Percentiles rank a stretch among this genome's conserved stretches.
These are phyloP conservation scores for Saimiri boliviensis DNA, from an alignment of 2,113 vertebrate genomes.

Conservation along the genomic window DNA sequence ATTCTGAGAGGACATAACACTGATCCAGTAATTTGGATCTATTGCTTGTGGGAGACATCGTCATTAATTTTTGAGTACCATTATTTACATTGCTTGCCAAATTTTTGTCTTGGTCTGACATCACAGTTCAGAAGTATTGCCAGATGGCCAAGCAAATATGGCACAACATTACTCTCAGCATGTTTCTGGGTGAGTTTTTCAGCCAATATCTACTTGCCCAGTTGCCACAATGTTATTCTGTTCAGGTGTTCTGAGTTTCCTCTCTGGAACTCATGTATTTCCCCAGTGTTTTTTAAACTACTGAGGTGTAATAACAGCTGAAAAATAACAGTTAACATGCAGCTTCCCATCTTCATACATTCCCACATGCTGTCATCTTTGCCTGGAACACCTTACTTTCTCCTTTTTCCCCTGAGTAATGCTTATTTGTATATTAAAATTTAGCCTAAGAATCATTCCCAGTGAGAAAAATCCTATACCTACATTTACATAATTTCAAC, in stretches of 20 bases:
- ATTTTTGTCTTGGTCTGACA: constrained; percentile 10
- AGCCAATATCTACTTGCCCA: not conserved
- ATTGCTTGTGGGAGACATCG: not conserved
- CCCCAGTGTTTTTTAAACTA: constrained; percentile 16
- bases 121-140: not conserved
- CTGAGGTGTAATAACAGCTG: not conserved
- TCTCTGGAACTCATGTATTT: not conserved
- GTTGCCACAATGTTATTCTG: not conserved
- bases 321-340: not conserved
- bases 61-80: not conserved
- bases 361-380: not conserved
- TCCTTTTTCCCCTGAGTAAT: not conserved
- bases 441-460: not conserved
- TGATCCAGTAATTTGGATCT: not conserved
- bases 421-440: not conserved
- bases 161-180: not conserved
- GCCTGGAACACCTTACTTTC: not conserved
- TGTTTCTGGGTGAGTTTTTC: not conserved
- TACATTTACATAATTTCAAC: not conserved
- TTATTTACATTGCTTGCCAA: not conserved
- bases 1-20: not conserved
- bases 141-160: constrained; percentile 16
- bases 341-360: not conserved
- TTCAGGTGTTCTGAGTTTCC: constrained; percentile 21
- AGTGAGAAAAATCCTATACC: not conserved